Base-by-base conservation (phyloP, 2,888 invertebrate genomes). In the Trichogramma evanescens region DNA sequence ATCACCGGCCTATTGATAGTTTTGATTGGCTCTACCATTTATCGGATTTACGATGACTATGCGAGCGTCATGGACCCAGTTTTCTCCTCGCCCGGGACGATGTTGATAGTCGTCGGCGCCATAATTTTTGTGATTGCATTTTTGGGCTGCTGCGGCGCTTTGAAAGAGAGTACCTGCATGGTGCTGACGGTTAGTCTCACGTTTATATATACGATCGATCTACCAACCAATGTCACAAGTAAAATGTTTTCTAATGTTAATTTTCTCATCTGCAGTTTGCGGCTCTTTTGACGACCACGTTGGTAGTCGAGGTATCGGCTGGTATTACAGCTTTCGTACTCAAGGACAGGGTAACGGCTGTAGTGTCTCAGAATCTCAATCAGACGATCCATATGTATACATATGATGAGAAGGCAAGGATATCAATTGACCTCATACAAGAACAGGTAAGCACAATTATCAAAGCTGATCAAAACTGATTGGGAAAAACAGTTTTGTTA, bases 111-210 rank as follows among this genome's bases (percentile, higher is more conserved):
- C 9, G 83, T 91, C 46, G 93, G 93, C 0, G 80, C 86, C 58
- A 82, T 93, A 54, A 82, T 93, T 67, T 78, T 92, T 55, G 83
- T 93, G 9, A 89, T 92, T 0, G 84, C 89, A 67, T 89, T 93
- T 67, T 69, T 74, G 55, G 93, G 92, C 42, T 93, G 91, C 78
- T 88, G 89, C 68, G 93, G 93, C 42, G 92, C 91, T 4, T 78
- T 89, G 68, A 88, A 84, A 71, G 88, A 89, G 75, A 92, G 91
- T 77, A 89, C 91, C 4, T 84, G 84, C 68, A 80, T 86, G 78
- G 84, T 87, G 42, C 83, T 86, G 64, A 74, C 81, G 74, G 87
- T 87, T 57, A 69, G 72, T 68, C 57, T 50, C 41, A 52, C 40
- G 6, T 60, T 59, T 13, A 9, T 52, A 13, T 10, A 10, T 45